These are phyloP conservation scores for Epicampocera succincta DNA, from an alignment of 2,888 invertebrate genomes.

Conservation along the genomic window DNA sequence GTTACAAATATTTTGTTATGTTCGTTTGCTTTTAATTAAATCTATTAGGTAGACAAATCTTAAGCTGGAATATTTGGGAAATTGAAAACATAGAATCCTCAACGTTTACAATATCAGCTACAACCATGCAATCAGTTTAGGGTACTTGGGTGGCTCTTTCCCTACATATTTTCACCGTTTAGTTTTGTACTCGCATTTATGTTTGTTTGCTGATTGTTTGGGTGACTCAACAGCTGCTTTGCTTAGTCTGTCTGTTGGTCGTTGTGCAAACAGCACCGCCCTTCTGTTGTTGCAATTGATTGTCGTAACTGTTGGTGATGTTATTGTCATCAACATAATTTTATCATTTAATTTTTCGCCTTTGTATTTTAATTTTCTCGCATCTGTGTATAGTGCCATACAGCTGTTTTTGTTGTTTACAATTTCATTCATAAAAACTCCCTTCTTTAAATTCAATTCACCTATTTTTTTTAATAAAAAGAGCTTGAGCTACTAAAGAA, in stretches of 20 bases:
- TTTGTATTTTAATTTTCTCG: not conserved
- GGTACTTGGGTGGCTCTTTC: slow-evolving; percentile 11
- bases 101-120: slow-evolving; percentile 11
- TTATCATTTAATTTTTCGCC: not conserved
- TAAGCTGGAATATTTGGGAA: too few species aligned
- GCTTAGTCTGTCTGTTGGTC: slow-evolving; percentile 6
- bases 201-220: slow-evolving; percentile 27
- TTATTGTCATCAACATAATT: slow-evolving; percentile 37
- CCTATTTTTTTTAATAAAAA: too few species aligned
- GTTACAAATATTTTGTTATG: slow-evolving; percentile 26
- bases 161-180: slow-evolving; percentile 1
- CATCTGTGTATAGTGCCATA: not conserved
- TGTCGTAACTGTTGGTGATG: not conserved
- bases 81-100: slow-evolving; percentile 5
- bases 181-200: not conserved
- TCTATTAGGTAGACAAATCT: too few species aligned
- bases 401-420: not conserved
- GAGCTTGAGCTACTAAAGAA: too few species aligned
- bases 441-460: too few species aligned
- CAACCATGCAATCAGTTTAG: slow-evolving; percentile 39
- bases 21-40: not conserved
- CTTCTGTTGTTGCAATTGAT: not conserved
- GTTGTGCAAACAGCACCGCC: slow-evolving; percentile 39
- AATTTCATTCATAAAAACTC: not conserved
- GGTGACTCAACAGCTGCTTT: slow-evolving; percentile 66